Evolutionary conservation across 1,140 invertebrate genomes (phyloP), one percentile per base, ranked within the genome.

Genomic region (Anastrepha obliqua): DNA sequence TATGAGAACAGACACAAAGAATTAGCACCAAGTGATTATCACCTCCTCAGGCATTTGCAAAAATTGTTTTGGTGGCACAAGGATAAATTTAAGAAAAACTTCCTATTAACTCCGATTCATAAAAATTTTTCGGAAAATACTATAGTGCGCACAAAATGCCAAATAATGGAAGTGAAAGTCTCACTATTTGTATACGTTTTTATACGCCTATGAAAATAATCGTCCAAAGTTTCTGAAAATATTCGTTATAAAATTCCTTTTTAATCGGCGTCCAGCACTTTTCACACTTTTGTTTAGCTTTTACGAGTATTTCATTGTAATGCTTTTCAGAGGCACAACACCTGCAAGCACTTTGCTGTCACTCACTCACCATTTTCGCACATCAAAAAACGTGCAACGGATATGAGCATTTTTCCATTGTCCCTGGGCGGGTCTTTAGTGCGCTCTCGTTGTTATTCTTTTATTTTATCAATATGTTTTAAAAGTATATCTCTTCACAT

Each of bases 311-410:
- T 81, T 81, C 47, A 81, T 51, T 42, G 17, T 81, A 29, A 81
- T 55, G 74, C 74, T 55, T 81, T 81, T 81, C 47, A 55, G 44
- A 55, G 47, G 74, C n/a, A 29, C 74, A 20, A 55, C 74, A 81
- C 74, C 74, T 55, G 47, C 74, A 17, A 81, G 74, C 74, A 81
- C 47, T 81, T 81, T 51, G 47, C 74, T 81, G 74, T 81, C 74
- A n/a, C n/a, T 58, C 47, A 81, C 51, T 81, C 64, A 67, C 11
- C 74, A 81, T 17, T 81, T 81, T 81, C 55, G 74, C 20, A 55
- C 55, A 81, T 81, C 47, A 51, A 81, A 81, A 42, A 81, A 81
- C 47, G 51, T 81, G 74, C 74, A 81, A 81, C 47, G 74, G 47
- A 81, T 81, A 81, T 81, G 47, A 81, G 47, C 74, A 81, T 81